Conservation (phyloP, 1,140 invertebrate species). For the Antheraea mylitta region DNA sequence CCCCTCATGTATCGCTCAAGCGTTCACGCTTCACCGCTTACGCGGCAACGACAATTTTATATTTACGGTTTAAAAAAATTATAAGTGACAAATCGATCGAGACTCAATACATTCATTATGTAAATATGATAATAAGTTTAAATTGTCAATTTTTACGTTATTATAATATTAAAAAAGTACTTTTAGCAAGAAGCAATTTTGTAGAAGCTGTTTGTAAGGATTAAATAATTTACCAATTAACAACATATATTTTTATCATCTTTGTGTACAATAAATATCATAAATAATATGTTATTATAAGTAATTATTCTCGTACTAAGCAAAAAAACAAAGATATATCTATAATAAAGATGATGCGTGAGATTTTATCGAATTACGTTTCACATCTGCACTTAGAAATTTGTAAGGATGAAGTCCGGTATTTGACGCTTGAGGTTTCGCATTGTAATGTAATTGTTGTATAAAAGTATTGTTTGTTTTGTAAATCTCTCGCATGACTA, state of each 20-base stretch:
- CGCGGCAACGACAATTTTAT: slow-evolving; percentile 27
- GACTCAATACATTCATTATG: not conserved
- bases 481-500: slow-evolving; percentile 40
- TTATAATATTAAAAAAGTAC: not conserved
- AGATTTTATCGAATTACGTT: not conserved
- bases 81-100: not conserved
- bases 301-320: no score
- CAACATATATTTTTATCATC: no score
- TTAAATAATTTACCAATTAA: not conserved
- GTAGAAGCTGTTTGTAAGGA: not conserved
- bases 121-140: not conserved
- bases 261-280: no score
- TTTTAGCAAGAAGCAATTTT: not conserved
- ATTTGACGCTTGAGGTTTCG: slow-evolving; percentile 70
- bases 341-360: not conserved
- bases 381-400: not conserved
- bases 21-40: slow-evolving; percentile 64
- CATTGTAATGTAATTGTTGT: slow-evolving; percentile 67
- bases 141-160: slow-evolving; percentile 10
- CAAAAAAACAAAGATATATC: no score
- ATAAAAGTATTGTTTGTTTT: slow-evolving; percentile 54
- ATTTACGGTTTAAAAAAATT: slow-evolving; percentile 3
- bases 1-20: slow-evolving; percentile 66
- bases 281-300: no score
- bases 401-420: slow-evolving; percentile 35